Base-by-base conservation (phyloP, 2,888 invertebrate species). In the Poecilobothrus nobilitatus region DNA sequence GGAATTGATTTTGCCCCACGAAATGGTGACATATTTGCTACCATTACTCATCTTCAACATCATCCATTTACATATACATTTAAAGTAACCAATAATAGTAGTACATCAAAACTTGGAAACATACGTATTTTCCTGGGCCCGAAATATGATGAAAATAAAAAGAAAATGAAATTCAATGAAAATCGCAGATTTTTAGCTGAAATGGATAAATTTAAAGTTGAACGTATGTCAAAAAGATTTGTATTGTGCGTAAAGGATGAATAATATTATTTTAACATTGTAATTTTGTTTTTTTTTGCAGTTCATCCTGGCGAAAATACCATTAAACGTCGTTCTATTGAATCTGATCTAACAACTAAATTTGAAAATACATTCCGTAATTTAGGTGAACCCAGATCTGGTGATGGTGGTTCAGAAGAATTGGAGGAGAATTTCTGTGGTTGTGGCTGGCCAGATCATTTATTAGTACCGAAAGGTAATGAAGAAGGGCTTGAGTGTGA, bases 381-480 rank as follows among this genome's bases (percentile, higher is more conserved):
- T 78, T 78, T 90, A 74, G 89, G 90, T 73, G 75, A 77, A 1
- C 83, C 81, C 68, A 84, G 90, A 0, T 89, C 90, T 0, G 73
- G 78, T 22, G 85, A 83, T 0, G 86, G 85, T 63, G 80, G 83
- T n/a, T 78, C 84, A 0, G 83, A 81, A 0, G 80, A 83, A 0
- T 83, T 82, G 0, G 82, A 83, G 71, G 91, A 90, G 81, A 91
- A 92, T 83, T 91, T 91, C 86, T 94, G 94, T 82, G 93, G 93
- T 71, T 94, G 94, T 76, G 92, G 92, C 70, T 92, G 92, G 92
- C 93, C 93, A 0, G 88, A 91, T 69, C 91, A 93, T 79, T 86
- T 93, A 88, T 84, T 92, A 9, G 76, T 91, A 7, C 89, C 92
- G 0, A 90, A 87, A 80, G 92, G 92, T 2, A 87, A 80, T 12